A percentile compares a stretch with the other conserved stretches of the same genome.
phyloP scores from a whole-genome alignment of 2,888 invertebrate genomes.

The Phengaris alcon region DNA sequence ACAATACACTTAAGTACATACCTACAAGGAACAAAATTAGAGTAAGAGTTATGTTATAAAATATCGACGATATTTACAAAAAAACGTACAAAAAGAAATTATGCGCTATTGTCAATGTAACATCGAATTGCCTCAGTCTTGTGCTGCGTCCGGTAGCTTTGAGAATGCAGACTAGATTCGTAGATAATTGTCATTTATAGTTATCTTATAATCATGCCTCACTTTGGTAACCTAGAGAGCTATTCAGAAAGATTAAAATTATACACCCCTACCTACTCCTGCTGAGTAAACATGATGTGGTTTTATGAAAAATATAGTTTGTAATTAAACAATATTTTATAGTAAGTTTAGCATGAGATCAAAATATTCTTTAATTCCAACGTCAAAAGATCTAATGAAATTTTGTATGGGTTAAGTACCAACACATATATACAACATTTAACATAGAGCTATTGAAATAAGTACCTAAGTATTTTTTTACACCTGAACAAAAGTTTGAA shows the following conservation, averaged over 20 bases:
- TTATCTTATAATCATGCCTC: slow-evolving; percentile 59
- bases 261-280: neutral
- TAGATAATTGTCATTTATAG: slow-evolving; percentile 54
- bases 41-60: slow-evolving; percentile 32
- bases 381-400: neutral
- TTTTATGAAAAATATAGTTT: neutral
- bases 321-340: slow-evolving; percentile 19
- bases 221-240: slow-evolving; percentile 66
- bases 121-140: slow-evolving; percentile 55
- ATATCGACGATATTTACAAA: slow-evolving; percentile 42
- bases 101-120: slow-evolving; percentile 47
- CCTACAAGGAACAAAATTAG: slow-evolving; percentile 59
- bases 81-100: slow-evolving; percentile 41
- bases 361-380: slow-evolving; percentile 23
- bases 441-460: too few species aligned
- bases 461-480: too few species aligned
- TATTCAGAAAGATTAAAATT: slow-evolving; percentile 44
- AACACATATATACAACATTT: too few species aligned
- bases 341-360: slow-evolving; percentile 16
- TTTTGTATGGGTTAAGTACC: too few species aligned
- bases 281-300: neutral
- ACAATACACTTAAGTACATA: slow-evolving; percentile 58
- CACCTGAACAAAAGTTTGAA: neutral
- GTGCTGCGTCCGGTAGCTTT: slow-evolving; percentile 51
- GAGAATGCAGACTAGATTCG: slow-evolving; percentile 65